Evolutionary conservation across 2,113 vertebrate genomes (phyloP).

Genomic region (Oreocharis arfaki): DNA sequence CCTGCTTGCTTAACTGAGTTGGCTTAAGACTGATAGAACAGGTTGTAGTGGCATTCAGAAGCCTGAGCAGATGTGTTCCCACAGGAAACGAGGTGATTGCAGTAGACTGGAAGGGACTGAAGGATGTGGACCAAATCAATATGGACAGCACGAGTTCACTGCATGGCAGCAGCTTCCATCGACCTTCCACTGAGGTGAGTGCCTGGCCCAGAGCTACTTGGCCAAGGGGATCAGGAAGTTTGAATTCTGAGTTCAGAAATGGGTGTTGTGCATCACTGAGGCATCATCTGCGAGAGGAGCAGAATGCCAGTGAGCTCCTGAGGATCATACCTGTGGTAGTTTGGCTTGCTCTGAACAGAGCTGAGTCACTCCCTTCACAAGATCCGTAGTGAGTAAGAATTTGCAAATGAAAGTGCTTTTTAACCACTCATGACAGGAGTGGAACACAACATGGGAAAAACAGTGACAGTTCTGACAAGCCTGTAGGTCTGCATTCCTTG

Average conservation of each 20-base stretch:
- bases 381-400: background rate
- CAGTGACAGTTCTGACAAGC: background rate
- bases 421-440: background rate
- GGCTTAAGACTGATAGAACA: background rate
- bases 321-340: background rate
- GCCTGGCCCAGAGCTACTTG: background rate
- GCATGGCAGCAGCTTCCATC: conserved; percentile 78
- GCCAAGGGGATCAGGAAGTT: background rate
- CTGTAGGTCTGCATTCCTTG: background rate
- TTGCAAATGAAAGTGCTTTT: background rate
- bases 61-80: background rate
- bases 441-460: background rate
- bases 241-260: background rate
- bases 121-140: conserved; percentile 79
- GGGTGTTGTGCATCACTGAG: background rate
- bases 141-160: conserved; percentile 81
- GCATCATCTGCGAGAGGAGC: background rate
- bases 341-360: background rate
- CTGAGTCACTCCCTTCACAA: background rate
- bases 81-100: conserved; percentile 78
- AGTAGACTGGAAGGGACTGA: conserved; percentile 80
- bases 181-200: conserved; percentile 77
- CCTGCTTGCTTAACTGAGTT: background rate
- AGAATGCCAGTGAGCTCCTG: background rate
- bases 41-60: background rate